phyloP scores from a whole-genome alignment of 2,888 invertebrate genomes.

The Leistus spinibarbis region DNA sequence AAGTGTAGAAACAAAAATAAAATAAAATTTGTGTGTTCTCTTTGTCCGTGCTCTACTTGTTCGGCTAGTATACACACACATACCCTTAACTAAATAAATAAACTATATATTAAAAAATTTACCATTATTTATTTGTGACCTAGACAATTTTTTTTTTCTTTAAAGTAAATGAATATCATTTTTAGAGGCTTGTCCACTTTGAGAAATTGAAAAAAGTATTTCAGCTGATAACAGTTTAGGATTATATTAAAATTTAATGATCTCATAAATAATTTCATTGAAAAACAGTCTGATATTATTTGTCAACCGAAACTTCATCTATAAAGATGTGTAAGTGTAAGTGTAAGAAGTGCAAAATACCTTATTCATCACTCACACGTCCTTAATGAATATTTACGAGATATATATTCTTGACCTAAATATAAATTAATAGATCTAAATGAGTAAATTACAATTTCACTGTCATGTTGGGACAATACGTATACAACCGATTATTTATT shows the following conservation, averaged over 20 bases:
- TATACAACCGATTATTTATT: not conserved
- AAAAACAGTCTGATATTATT: too few species aligned
- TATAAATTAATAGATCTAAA: not conserved
- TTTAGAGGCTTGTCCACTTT: too few species aligned
- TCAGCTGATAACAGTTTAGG: too few species aligned
- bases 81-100: not conserved
- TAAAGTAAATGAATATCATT: too few species aligned
- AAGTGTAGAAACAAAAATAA: slow-evolving; percentile 20
- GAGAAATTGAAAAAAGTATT: too few species aligned
- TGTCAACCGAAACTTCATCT: too few species aligned
- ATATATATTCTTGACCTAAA: not conserved
- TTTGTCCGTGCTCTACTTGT: slow-evolving; percentile 8
- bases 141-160: not conserved
- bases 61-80: not conserved
- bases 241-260: too few species aligned
- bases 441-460: not conserved
- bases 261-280: too few species aligned
- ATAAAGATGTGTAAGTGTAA: too few species aligned
- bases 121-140: not conserved
- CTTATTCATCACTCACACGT: not conserved
- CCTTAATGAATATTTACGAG: not conserved
- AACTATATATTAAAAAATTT: not conserved
- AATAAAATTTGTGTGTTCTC: slow-evolving; percentile 2
- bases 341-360: too few species aligned
- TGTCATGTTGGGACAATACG: not conserved